Base-by-base conservation (phyloP, 2,797 vertebrate genomes). In the Labroides dimidiatus region DNA sequence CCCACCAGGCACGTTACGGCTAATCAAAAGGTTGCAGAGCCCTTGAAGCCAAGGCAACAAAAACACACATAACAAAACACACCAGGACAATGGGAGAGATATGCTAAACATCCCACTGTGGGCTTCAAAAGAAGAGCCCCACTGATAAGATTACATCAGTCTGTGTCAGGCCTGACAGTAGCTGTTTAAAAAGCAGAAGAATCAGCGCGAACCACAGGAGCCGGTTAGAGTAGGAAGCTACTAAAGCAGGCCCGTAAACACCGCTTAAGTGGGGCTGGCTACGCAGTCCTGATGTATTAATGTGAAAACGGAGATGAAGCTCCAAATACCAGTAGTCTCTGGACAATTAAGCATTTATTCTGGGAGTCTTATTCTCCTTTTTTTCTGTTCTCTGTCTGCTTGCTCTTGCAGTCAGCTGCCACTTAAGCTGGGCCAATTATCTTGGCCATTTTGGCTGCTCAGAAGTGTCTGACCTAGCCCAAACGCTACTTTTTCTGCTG, bases 361-460 rank as follows among this genome's bases (percentile, higher is more conserved):
- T 69, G 72, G 51, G 77, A 87, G 74, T 85, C 76, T 76, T 79
- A 55, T 84, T 87, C 81, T 78, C 62, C 50, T 14, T 77, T 81
- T 77, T 81, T 79, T 82, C 83, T 72, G 69, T 91, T 79, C 81
- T 64, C 66, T 66, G 74, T 89, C 80, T 88, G 75, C 78, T 69
- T 61, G 73, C 73, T 84, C 81, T 93, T 93, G 89, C 93, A 94
- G 93, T 95, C 92, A 93, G 93, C 91, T 92, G 94, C 94, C 94
- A 94, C 94, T 94, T 95, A 95, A 95, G 93, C 90, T 76, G 76
- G 94, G 95, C 94, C 95, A 95, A 96, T 96, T 95, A 96, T 95
- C 94, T 92, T 91, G 93, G 94, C 94, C 94, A 91, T 95, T 94
- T 93, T 89, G 90, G 93, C 90, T 80, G 89, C 88, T 92, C 89